Percentiles rank a stretch among this genome's conserved stretches.
phyloP scores from a whole-genome alignment of 2,113 vertebrate genomes.

The Pangasianodon gigas region DNA sequence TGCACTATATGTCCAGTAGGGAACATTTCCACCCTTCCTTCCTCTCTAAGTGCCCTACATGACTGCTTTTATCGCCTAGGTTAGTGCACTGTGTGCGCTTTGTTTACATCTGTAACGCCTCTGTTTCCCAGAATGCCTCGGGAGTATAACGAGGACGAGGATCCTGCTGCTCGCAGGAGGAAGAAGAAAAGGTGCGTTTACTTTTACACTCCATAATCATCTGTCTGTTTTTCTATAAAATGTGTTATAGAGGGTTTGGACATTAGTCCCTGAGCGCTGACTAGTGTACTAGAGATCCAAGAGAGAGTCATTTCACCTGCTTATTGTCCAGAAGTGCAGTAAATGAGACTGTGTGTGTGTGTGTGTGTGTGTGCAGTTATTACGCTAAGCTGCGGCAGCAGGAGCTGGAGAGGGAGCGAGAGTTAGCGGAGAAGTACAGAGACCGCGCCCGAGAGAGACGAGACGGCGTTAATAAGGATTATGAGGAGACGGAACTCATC shows the following conservation, averaged over 20 bases:
- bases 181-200: conserved; percentile 92
- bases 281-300: neutral
- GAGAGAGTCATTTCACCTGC: neutral
- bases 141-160: conserved; percentile 98
- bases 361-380: conserved; percentile 76
- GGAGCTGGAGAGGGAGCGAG: conserved; percentile 92
- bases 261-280: neutral
- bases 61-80: neutral
- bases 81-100: neutral
- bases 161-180: conserved; percentile 92
- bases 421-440: conserved; percentile 94
- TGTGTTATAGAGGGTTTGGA: neutral
- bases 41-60: neutral
- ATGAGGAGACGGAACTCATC: conserved; percentile 95
- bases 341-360: neutral
- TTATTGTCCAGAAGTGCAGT: neutral
- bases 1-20: neutral
- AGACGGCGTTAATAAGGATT: conserved; percentile 97
- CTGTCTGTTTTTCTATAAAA: neutral
- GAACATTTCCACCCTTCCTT: too few species aligned
- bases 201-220: conserved; percentile 13
- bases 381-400: conserved; percentile 96
- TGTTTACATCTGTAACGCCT: neutral
- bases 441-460: conserved; percentile 91
- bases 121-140: conserved; percentile 86